Base-by-base conservation (phyloP, 2,113 vertebrate genomes). In the Tyrannus savana region DNA sequence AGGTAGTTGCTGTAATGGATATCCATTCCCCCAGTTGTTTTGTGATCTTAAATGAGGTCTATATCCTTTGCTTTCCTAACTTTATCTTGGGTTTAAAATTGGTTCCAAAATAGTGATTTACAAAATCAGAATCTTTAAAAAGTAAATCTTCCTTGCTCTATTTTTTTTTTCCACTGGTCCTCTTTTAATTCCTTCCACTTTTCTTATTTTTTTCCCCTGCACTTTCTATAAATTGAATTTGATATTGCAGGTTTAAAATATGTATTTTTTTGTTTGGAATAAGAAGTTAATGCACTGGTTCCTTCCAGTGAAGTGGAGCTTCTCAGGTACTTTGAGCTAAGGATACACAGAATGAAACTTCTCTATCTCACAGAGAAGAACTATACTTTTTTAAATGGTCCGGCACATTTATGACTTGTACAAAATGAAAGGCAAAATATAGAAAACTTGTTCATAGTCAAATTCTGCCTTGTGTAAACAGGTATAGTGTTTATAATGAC, bases 401-500 rank as follows among this genome's bases (percentile, higher is more conserved):
- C 52, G 88, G 58, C 46, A 68, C 22, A 44, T 86, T 88, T 91
- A 72, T 50, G 84, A 67, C 39, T 80, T 68, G 11, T 23, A 77
- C 25, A 33, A 81, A 80, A 58, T 83, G 60, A 87, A 12, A 50
- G 69, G 56, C 49, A 96, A 94, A 93, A 91, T 44, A 76, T 69
- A 86, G 76, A 86, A 83, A 69, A 66, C 49, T 73, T 92, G 37
- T 39, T 89, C 82, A 64, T 58, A 47, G 59, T 44, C 19, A 67
- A 47, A 15, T 75, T 84, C 84, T 96, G 75, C 35, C 52, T 71
- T 85, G 87, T 68, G 67, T 90, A 73, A 93, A n/a, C 37, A 89
- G 41, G 39, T 64, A 12, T 39, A 41, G 37, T 64, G 47, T 79
- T 82, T 78, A 68, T 53, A 79, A 33, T 33, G 41, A 71, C 47